A percentile compares a stretch with the other conserved stretches of the same genome.
These are phyloP conservation scores for Sinocyclocheilus anshuiensis DNA, from an alignment of 2,113 vertebrate genomes.

Conservation along the genomic window DNA sequence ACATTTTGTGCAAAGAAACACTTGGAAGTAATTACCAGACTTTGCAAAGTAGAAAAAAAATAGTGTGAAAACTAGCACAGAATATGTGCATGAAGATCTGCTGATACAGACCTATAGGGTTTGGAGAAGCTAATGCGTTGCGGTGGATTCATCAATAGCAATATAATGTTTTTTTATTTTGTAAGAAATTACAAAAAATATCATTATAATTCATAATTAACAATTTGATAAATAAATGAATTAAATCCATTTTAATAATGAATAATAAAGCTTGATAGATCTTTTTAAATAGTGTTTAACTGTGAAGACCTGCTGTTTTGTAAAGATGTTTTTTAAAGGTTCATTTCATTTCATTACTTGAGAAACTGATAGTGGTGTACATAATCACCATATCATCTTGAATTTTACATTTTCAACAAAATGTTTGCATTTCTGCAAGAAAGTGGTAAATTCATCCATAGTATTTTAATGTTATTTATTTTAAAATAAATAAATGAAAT, in stretches of 20 bases:
- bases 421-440: no score
- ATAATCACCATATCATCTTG: no score
- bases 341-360: no score
- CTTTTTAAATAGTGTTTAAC: background rate
- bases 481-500: background rate
- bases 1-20: constrained; percentile 41
- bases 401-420: no score
- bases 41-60: constrained; percentile 28
- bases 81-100: constrained; percentile 18
- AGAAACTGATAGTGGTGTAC: no score
- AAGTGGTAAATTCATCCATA: background rate
- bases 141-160: background rate
- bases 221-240: background rate
- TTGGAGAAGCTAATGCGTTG: background rate
- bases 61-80: constrained; percentile 30
- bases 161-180: no score
- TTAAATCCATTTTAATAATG: no score
- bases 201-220: no score
- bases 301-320: background rate
- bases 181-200: no score
- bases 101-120: background rate
- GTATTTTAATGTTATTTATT: background rate
- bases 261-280: background rate
- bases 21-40: constrained; percentile 32
- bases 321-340: no score